Evolutionary conservation across 53 echinoderm and acorn worm species (phyloP).

Genomic region (Astropecten irregularis): DNA sequence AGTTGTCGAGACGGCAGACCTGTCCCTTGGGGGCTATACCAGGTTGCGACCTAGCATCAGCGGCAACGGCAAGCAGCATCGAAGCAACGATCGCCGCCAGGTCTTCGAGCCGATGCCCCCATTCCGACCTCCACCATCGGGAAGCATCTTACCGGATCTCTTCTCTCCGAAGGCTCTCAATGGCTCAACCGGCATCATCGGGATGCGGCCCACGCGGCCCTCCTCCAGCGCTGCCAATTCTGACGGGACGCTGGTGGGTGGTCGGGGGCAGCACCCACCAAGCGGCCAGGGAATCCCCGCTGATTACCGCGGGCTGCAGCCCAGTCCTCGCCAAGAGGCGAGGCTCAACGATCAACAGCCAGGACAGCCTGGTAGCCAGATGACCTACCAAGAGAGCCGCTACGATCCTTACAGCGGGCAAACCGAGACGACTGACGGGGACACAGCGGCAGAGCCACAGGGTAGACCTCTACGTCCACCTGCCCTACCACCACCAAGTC

Average conservation of each 20-base stretch:
- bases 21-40: conserved; percentile 23
- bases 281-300: not conserved
- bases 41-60: not conserved
- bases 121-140: conserved; percentile 20
- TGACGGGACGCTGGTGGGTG: not conserved
- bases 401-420: not conserved
- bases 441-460: too few relatives aligned
- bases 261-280: not conserved
- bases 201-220: conserved; percentile 24
- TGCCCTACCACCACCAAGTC: too few relatives aligned
- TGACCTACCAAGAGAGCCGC: conserved; percentile 2
- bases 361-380: not conserved
- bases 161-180: not conserved
- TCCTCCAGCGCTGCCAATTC: conserved; percentile 5
- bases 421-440: too few relatives aligned
- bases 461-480: too few relatives aligned
- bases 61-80: not conserved
- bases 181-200: not conserved
- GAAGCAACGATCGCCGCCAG: not conserved
- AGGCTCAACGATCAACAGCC: too few relatives aligned
- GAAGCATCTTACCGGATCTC: not conserved
- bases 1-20: conserved; percentile 6
- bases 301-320: not conserved
- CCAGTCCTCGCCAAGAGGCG: not conserved
- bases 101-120: conserved; percentile 34